These are phyloP conservation scores for Drosophila kambysellisi DNA, from an alignment of 2,888 invertebrate genomes.

Conservation along the genomic window DNA sequence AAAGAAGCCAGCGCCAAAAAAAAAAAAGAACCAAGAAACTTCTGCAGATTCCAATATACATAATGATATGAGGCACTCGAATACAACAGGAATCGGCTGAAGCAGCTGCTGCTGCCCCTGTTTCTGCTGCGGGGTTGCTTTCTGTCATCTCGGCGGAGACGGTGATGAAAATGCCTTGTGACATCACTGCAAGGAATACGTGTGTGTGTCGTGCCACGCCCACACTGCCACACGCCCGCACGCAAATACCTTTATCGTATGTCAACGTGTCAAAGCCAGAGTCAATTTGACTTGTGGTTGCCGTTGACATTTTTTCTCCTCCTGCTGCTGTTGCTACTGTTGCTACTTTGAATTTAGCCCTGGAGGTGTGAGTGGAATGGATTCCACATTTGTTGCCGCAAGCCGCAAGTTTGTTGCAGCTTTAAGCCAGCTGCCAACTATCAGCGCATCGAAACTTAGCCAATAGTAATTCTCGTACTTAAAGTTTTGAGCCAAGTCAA, in stretches of 20 bases:
- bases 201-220: conserved; percentile 35
- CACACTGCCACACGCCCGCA: conserved; percentile 9
- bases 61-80: conserved; percentile 73
- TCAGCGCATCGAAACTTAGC: conserved; percentile 6
- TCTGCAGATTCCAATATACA: conserved; percentile 68
- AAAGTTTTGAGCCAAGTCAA: conserved; percentile 8
- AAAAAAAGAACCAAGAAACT: background rate
- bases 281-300: conserved; percentile 79
- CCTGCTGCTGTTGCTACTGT: background rate
- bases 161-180: conserved; percentile 75
- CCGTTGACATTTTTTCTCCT: conserved; percentile 57
- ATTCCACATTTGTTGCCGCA: conserved; percentile 2
- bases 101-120: background rate
- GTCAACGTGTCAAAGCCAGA: conserved; percentile 80
- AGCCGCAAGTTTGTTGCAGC: conserved; percentile 43
- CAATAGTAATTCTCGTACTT: no score
- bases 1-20: conserved; percentile 33
- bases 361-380: conserved; percentile 36
- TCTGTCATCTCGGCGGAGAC: conserved; percentile 19
- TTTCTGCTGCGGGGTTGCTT: conserved; percentile 13
- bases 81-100: conserved; percentile 28
- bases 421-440: conserved; percentile 30
- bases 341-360: conserved; percentile 33
- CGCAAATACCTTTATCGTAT: conserved; percentile 77
- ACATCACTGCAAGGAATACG: conserved; percentile 74